Percentiles rank a stretch among this genome's conserved stretches.
Evolutionary conservation across 1,140 invertebrate species (phyloP).

Genomic region (Sitobion miscanthi): DNA sequence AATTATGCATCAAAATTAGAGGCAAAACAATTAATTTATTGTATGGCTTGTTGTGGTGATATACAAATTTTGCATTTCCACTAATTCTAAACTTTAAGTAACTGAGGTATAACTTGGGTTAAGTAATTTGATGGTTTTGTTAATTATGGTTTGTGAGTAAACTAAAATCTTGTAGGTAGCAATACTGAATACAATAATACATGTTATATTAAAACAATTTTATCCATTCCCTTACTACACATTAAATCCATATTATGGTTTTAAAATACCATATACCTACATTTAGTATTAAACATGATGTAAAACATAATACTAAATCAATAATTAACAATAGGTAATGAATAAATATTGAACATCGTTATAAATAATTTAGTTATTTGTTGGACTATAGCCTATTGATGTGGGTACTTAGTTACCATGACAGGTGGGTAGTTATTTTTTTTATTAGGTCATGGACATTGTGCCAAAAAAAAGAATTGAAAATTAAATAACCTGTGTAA

Average conservation of each 20-base stretch:
- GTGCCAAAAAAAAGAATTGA: conserved; percentile 13
- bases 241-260: background rate
- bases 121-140: background rate
- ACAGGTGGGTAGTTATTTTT: background rate
- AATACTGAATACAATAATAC: background rate
- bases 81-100: background rate
- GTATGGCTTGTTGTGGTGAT: background rate
- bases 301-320: background rate
- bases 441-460: conserved; percentile 17
- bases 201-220: background rate
- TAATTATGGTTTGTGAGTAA: background rate
- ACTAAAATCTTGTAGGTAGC: background rate
- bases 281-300: background rate
- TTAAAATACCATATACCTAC: background rate
- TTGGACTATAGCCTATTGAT: background rate
- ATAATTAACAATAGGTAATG: background rate
- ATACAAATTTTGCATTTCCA: background rate
- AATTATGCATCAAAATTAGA: background rate
- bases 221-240: background rate
- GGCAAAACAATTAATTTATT: background rate
- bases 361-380: background rate
- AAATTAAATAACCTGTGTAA: conserved; percentile 12
- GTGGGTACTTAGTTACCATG: background rate
- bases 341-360: background rate
- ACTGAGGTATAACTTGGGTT: background rate